Base-by-base conservation (phyloP, 2,113 vertebrate species). In the Peucedramus taeniatus region DNA sequence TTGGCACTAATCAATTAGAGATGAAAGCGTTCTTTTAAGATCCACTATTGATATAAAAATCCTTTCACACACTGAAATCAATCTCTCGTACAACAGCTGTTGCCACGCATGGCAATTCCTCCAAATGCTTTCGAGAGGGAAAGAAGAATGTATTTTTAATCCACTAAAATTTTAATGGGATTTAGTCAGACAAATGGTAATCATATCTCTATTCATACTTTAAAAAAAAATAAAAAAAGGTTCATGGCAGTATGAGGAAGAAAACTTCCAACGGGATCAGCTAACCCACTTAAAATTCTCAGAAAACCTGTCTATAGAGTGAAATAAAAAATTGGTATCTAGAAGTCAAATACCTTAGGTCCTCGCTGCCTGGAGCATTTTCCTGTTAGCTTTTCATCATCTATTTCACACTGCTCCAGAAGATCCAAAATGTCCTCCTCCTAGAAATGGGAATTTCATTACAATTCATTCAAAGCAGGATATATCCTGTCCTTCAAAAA, bases 351-450 rank as follows among this genome's bases (percentile, higher is more conserved):
- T 96, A 98, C 98, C 98, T 98, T 98, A 39, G 98, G 98, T 94
- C 99, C 99, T 97, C 98, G 98, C 77, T 98, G 97, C 90, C 98
- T 98, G 65, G 97, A 94, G 79, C 98, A 97, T 97, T 99, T 99
- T 83, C 99, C 99, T 98, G 98, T 99, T 75, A 99, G 94, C 91
- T 99, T 99, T 97, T 99, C 99, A 66, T 99, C 99, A 60, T 99
- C 99, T 97, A 99, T 98, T 97, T 99, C 99, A 96, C 99, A 99
- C 54, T 99, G 99, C 83, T 99, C 99, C 96, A 99, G 95, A 95
- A 99, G 98, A 96, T 99, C 99, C 97, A 99, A 97, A 97, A 99
- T 99, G 95, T 99, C 99, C 98, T 99, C 99, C 91, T 99, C 99
- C 99, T 99, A 77, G 81, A 97, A 97, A 88, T 40, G 24, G 26